These are phyloP conservation scores for Spodoptera exigua DNA, from an alignment of 2,888 invertebrate genomes.

Conservation along the genomic window DNA sequence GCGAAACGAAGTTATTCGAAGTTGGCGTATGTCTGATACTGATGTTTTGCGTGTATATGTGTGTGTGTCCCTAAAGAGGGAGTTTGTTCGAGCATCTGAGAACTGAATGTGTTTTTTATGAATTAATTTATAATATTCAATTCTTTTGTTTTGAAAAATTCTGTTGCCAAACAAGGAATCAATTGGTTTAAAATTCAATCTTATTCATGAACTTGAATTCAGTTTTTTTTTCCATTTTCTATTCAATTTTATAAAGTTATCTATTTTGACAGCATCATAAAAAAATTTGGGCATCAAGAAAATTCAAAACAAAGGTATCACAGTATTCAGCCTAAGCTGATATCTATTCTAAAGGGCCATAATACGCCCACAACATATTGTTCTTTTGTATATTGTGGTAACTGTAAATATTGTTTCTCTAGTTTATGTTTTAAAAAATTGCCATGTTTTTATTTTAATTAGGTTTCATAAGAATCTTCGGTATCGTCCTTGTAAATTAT, in stretches of 20 bases:
- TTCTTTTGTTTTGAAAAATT: slow-evolving; percentile 32
- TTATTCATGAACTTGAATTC: too few relatives aligned
- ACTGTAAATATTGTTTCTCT: slow-evolving; percentile 80
- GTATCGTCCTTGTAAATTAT: slow-evolving; percentile 22
- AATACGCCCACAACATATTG: slow-evolving; percentile 46
- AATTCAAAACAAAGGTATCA: slow-evolving; percentile 24
- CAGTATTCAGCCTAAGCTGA: slow-evolving; percentile 31
- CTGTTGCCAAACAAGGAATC: background rate
- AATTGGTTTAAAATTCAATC: background rate
- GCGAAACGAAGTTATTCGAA: slow-evolving; percentile 22
- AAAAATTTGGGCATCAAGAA: slow-evolving; percentile 6
- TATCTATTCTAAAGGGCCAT: slow-evolving; percentile 48
- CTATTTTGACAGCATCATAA: too few relatives aligned
- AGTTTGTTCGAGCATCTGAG: slow-evolving; percentile 34
- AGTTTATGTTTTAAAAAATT: slow-evolving; percentile 69
- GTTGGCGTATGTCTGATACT: slow-evolving; percentile 18
- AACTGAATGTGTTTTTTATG: slow-evolving; percentile 37
- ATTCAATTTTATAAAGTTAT: too few relatives aligned
- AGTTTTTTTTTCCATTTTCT: background rate
- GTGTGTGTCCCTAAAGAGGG: slow-evolving; percentile 33
- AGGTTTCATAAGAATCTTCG: slow-evolving; percentile 33
- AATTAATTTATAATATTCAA: slow-evolving; percentile 52
- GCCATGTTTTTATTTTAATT: slow-evolving; percentile 74
- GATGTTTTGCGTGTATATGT: background rate
- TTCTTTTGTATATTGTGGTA: slow-evolving; percentile 74